Evolutionary conservation across 2,113 vertebrate genomes (phyloP).

Genomic region (Atractosteus spatula): DNA sequence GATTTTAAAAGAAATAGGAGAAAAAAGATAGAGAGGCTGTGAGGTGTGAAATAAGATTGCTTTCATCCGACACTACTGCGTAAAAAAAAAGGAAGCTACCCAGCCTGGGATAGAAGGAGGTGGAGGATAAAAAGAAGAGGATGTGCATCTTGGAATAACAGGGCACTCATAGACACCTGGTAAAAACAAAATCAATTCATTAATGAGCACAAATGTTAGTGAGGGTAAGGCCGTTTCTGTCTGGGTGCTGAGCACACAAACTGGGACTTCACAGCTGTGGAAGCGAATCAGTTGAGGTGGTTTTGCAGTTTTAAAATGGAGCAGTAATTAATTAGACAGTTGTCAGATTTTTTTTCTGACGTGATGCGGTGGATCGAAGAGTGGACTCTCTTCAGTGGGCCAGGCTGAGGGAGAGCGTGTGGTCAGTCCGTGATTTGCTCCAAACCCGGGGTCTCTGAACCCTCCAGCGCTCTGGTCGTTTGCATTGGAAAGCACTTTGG

Average conservation of each 20-base stretch:
- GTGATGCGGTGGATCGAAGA: no score
- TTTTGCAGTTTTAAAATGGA: background rate
- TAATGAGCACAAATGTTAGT: conserved; percentile 52
- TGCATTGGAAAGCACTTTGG: no score
- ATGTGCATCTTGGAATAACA: conserved; percentile 27
- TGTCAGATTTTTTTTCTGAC: no score
- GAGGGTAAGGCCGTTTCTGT: conserved; percentile 46
- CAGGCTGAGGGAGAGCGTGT: no score
- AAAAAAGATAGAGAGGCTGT: conserved; percentile 61
- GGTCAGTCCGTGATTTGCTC: no score
- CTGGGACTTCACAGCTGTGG: conserved; percentile 26
- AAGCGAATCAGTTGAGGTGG: background rate
- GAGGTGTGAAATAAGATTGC: conserved; percentile 76
- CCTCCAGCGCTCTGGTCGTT: no score
- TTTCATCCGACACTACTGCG: conserved; percentile 65
- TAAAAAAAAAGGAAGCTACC: conserved; percentile 66
- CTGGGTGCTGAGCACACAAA: conserved; percentile 33
- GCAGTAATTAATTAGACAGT: no score
- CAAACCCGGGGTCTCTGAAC: no score
- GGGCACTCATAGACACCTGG: conserved; percentile 55
- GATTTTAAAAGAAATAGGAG: conserved; percentile 42
- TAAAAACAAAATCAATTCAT: conserved; percentile 60
- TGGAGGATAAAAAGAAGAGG: conserved; percentile 38
- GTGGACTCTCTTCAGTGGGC: no score
- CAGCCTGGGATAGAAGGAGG: conserved; percentile 44